Percentiles rank a stretch among this genome's conserved stretches.
phyloP scores from a whole-genome alignment of 2,113 vertebrate species.

The Misgurnus mizolepis region DNA sequence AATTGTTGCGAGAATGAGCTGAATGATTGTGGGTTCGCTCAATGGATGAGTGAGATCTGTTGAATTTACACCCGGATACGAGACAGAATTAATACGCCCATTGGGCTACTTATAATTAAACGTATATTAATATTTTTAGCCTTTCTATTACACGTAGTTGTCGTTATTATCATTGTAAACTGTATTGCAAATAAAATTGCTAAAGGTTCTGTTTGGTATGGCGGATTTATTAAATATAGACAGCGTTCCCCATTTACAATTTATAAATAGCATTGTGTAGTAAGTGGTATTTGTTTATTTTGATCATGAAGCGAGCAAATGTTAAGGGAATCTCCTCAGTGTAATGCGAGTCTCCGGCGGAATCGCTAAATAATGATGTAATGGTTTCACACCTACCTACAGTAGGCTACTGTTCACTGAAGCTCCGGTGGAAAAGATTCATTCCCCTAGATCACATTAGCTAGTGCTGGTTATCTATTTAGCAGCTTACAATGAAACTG shows the following conservation, averaged over 20 bases:
- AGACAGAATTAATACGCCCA: background rate
- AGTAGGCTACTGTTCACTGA: background rate
- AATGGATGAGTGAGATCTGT: slow-evolving; percentile 13
- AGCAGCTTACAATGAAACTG: background rate
- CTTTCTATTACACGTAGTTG: background rate
- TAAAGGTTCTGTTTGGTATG: background rate
- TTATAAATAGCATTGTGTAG: too few species aligned
- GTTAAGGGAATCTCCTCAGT: background rate
- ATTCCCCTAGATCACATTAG: background rate
- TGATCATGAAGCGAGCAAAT: background rate
- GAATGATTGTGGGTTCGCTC: slow-evolving; percentile 38
- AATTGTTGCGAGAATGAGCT: slow-evolving; percentile 59
- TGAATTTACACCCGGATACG: too few species aligned
- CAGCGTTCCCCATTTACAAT: too few species aligned
- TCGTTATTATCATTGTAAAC: background rate
- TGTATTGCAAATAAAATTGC: background rate
- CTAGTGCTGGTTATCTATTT: background rate
- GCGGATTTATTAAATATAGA: slow-evolving; percentile 4
- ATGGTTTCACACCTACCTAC: slow-evolving; percentile 47
- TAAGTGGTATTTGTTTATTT: background rate
- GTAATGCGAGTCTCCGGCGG: slow-evolving; percentile 9
- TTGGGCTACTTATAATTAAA: background rate
- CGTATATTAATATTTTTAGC: background rate
- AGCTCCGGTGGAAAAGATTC: background rate
- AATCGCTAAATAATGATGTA: slow-evolving; percentile 49